Percentiles rank a stretch among this genome's conserved stretches.
These are phyloP conservation scores for Ageneiosus marmoratus DNA, from an alignment of 2,113 vertebrate species.

Conservation along the genomic window DNA sequence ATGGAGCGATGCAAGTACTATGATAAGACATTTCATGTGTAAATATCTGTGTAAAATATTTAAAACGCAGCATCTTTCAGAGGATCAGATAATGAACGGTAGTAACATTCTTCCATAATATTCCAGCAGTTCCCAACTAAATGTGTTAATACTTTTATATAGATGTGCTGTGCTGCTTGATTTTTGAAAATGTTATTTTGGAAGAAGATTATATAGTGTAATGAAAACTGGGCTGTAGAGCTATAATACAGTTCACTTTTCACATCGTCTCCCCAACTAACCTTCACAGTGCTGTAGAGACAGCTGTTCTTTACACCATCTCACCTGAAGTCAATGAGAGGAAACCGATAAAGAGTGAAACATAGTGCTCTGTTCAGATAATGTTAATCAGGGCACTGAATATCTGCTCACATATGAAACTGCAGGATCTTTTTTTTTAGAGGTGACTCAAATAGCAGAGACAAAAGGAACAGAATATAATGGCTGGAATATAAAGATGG, in stretches of 20 bases:
- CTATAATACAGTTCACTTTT: background rate
- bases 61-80: background rate
- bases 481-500: background rate
- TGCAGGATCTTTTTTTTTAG: background rate
- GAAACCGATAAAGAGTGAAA: background rate
- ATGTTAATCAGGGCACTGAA: background rate
- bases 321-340: background rate
- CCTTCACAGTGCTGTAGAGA: background rate
- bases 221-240: background rate
- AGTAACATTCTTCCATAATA: background rate
- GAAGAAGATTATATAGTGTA: background rate
- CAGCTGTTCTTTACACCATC: background rate
- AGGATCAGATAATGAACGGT: background rate
- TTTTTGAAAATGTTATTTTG: background rate
- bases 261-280: background rate
- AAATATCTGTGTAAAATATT: background rate
- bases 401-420: background rate
- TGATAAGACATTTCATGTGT: background rate
- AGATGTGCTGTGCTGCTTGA: background rate
- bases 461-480: conserved; percentile 12
- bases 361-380: background rate
- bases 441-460: background rate
- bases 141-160: background rate
- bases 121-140: background rate
- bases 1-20: background rate